These are phyloP conservation scores for Hippopotamyrus pictus DNA, from an alignment of 2,797 vertebrate genomes.

Conservation along the genomic window DNA sequence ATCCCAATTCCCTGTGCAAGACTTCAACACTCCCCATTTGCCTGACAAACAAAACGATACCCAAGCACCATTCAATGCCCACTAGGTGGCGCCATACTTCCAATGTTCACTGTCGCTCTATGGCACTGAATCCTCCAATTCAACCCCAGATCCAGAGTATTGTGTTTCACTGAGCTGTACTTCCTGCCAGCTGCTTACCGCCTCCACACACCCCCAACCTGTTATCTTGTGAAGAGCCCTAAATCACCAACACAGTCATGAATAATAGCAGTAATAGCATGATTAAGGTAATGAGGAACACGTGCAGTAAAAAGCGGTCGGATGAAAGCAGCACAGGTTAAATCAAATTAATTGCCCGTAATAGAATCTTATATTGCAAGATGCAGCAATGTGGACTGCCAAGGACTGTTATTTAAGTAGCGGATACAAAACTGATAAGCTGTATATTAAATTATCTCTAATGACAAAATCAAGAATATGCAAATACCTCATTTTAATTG, in stretches of 20 bases:
- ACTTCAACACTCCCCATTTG: background rate
- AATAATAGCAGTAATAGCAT: background rate
- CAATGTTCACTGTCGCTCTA: background rate
- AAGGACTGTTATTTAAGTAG: background rate
- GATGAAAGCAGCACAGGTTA: background rate
- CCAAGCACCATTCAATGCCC: background rate
- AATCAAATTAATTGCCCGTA: background rate
- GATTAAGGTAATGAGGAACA: background rate
- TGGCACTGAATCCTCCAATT: background rate
- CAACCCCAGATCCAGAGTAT: background rate
- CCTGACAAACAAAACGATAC: background rate
- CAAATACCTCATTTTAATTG: background rate
- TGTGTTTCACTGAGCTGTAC: background rate
- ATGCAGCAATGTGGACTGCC: background rate
- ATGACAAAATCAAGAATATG: background rate
- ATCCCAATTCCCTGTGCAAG: background rate
- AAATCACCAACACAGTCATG: background rate
- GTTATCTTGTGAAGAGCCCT: background rate
- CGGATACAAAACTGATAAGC: background rate
- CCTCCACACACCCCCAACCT: conserved; percentile 1
- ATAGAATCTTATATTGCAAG: background rate
- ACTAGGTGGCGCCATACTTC: background rate
- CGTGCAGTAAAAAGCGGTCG: background rate
- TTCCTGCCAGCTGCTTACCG: background rate
- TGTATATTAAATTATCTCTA: background rate